Evolutionary conservation across 2,113 vertebrate genomes (phyloP), one percentile per base, ranked within the genome.

Genomic region (Xiphophorus maculatus): DNA sequence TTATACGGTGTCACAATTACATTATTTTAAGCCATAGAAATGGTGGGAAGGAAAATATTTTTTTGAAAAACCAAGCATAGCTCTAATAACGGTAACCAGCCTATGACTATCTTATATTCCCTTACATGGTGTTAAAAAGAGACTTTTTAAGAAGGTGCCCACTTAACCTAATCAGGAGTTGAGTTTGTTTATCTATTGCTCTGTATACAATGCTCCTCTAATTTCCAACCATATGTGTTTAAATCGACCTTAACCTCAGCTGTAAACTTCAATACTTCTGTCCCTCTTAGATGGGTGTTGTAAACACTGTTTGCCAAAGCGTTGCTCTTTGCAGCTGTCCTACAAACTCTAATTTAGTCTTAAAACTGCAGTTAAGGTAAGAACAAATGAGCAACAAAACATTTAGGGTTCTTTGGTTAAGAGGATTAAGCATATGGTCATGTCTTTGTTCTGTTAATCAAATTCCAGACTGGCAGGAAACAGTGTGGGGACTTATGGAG

Each of bases 351-450:
- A 29, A 37, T 35, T 27, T 5, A 8, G 62, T 0, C 0, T 2
- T 29, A 2, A 40, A 69, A 65, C 62, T 32, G 7, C 27, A 71
- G 35, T 22, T 35, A 37, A 32, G 62, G 27, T 63, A 19, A 48
- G 33, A 58, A 63, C n/a, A 67, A 54, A 66, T 29, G 40, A 61
- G 54, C 13, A 48, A 63, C 48, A 28, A n/a, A 35, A n/a, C 60
- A 77, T 74, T 40, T 75, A 32, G 69, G 15, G 4, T 79, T 81
- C 80, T 51, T 69, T 69, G 25, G 71, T 61, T 88, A 86, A 90
- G 76, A 71, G 84, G 89, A 88, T 91, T 89, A 89, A 78, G 67
- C 86, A 80, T 87, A 86, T 90, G 91, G 77, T 84, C 42, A 66
- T 19, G 71, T 76, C 82, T 69, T 63, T 77, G n/a, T 54, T 74